These are phyloP conservation scores for Nothoprocta pentlandii DNA, from an alignment of 2,113 vertebrate species.

Conservation along the genomic window DNA sequence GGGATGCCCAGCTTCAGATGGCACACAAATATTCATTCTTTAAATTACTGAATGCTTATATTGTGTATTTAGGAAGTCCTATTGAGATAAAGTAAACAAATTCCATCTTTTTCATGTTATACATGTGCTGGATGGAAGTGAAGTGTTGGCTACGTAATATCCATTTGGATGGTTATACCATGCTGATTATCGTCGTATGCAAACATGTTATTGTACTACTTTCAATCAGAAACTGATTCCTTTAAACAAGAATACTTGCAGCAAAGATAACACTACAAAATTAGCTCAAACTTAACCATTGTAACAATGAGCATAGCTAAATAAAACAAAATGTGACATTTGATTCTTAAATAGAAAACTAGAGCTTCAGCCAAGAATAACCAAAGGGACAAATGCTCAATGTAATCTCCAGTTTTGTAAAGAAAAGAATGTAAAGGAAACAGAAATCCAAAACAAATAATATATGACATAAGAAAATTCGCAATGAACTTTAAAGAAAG, in stretches of 20 bases:
- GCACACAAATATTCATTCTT: not conserved
- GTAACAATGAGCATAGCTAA: not conserved
- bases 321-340: not conserved
- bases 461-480: not conserved
- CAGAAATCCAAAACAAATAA: not conserved
- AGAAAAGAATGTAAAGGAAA: not conserved
- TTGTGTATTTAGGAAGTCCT: not conserved
- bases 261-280: not conserved
- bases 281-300: not conserved
- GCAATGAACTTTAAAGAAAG: not conserved
- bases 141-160: not conserved
- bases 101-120: not conserved
- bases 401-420: not conserved
- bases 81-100: not conserved
- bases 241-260: not conserved
- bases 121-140: not conserved
- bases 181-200: not conserved
- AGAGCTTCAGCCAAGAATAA: not conserved
- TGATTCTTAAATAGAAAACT: not conserved
- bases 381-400: not conserved
- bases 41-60: fast-evolving
- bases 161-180: not conserved
- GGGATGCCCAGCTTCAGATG: not conserved
- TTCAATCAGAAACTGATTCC: not conserved
- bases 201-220: not conserved